Conservation (phyloP, 2,888 invertebrate species). For the Leptopilina myrica region DNA sequence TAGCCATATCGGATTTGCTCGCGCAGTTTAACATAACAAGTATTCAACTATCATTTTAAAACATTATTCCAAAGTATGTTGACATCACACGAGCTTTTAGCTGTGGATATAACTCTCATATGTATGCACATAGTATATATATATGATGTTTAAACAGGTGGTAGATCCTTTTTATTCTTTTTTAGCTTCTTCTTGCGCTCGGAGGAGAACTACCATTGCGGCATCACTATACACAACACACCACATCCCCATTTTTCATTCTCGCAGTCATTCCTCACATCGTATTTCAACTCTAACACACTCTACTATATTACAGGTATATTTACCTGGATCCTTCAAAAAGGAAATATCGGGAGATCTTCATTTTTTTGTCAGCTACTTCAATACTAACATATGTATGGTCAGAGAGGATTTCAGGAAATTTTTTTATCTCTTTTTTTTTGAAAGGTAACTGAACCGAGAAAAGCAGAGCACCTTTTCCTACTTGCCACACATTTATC, state of each 20-base stretch:
- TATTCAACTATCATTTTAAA: constrained; percentile 23
- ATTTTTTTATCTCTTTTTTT: neutral
- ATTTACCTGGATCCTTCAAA: constrained; percentile 30
- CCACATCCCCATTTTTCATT: constrained; percentile 10
- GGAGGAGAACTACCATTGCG: neutral
- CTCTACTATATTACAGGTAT: constrained; percentile 1
- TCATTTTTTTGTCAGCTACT: constrained; percentile 4
- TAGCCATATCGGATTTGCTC: constrained; percentile 19
- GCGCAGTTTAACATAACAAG: constrained; percentile 31
- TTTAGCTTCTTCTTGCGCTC: neutral
- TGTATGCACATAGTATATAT: too few relatives aligned
- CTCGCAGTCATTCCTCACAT: constrained; percentile 23
- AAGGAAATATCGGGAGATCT: constrained; percentile 22
- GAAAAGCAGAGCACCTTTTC: constrained; percentile 17
- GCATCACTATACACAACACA: neutral
- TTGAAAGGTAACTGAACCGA: constrained; percentile 1
- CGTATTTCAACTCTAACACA: constrained; percentile 16
- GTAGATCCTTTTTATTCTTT: constrained; percentile 16
- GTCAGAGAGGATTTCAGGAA: constrained; percentile 9
- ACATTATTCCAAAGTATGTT: constrained; percentile 36
- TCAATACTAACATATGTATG: constrained; percentile 8
- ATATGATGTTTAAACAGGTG: constrained; percentile 27
- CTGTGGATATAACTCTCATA: constrained; percentile 7
- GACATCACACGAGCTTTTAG: constrained; percentile 13
- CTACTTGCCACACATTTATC: constrained; percentile 25